Evolutionary conservation across 1,140 invertebrate species (phyloP).

Genomic region (Cepaea nemoralis): DNA sequence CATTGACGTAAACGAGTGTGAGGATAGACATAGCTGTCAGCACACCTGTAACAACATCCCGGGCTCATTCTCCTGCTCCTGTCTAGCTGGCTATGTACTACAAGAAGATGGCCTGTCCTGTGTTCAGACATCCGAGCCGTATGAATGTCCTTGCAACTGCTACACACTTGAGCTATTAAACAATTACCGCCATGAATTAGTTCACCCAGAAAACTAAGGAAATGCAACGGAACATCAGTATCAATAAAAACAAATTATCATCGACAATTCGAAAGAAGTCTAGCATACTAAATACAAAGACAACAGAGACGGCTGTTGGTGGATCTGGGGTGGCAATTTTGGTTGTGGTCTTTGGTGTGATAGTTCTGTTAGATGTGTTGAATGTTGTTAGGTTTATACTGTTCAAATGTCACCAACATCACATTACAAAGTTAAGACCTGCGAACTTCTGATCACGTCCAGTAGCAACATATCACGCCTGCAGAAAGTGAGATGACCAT

Average conservation of each 20-base stretch:
- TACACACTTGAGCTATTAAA: not conserved
- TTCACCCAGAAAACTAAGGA: not conserved
- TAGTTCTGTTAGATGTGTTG: not conserved
- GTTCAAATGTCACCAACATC: too few species aligned
- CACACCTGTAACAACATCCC: not conserved
- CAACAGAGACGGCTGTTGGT: not conserved
- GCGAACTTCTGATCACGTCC: too few species aligned
- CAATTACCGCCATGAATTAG: not conserved
- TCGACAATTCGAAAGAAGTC: not conserved
- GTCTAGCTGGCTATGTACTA: not conserved
- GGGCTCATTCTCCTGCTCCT: not conserved
- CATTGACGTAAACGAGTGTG: conserved; percentile 6
- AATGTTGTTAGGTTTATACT: not conserved
- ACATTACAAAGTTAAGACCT: too few species aligned
- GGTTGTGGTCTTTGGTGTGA: not conserved
- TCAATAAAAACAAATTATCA: not conserved
- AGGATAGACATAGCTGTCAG: not conserved
- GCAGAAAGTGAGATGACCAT: too few species aligned
- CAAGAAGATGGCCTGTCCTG: not conserved
- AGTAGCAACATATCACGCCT: too few species aligned
- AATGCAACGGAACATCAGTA: not conserved
- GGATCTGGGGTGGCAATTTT: not conserved
- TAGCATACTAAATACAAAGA: not conserved
- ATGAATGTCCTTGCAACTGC: not conserved
- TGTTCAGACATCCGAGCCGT: not conserved